Conservation (phyloP, 2,888 invertebrate genomes). For the Macrophya alboannulata region DNA sequence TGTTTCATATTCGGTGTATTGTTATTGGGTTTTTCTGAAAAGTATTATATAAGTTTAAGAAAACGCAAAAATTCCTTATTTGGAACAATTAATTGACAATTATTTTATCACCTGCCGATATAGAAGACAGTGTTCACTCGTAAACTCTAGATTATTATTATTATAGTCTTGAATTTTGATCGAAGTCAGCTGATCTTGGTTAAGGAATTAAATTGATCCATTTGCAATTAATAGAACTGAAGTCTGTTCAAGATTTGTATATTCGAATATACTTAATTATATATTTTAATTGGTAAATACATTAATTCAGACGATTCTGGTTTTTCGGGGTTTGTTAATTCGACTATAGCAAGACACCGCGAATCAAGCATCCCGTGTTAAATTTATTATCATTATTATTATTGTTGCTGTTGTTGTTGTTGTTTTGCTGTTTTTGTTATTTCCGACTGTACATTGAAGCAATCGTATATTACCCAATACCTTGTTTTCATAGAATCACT, state of each 20-base stretch:
- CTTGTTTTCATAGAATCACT: slow-evolving; percentile 16
- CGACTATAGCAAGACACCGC: neutral
- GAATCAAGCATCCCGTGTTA: neutral
- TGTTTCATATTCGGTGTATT: neutral
- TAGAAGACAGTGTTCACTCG: neutral
- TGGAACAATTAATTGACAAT: neutral
- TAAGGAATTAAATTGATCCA: neutral
- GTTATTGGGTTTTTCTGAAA: neutral
- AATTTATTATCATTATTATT: neutral
- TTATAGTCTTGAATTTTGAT: neutral
- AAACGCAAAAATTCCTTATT: neutral
- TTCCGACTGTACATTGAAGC: neutral
- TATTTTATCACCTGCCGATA: neutral
- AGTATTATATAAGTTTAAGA: slow-evolving; percentile 12
- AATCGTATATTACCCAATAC: neutral
- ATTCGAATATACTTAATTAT: neutral
- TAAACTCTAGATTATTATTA: neutral
- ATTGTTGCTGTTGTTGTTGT: slow-evolving; percentile 9
- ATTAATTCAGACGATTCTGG: neutral
- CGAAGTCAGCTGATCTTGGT: neutral
- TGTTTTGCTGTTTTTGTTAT: slow-evolving; percentile 7
- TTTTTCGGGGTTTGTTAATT: neutral
- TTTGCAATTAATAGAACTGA: neutral
- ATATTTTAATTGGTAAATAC: neutral
- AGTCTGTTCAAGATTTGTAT: neutral